phyloP scores from a whole-genome alignment of 2,888 invertebrate genomes.

The Calameuta idolon region DNA sequence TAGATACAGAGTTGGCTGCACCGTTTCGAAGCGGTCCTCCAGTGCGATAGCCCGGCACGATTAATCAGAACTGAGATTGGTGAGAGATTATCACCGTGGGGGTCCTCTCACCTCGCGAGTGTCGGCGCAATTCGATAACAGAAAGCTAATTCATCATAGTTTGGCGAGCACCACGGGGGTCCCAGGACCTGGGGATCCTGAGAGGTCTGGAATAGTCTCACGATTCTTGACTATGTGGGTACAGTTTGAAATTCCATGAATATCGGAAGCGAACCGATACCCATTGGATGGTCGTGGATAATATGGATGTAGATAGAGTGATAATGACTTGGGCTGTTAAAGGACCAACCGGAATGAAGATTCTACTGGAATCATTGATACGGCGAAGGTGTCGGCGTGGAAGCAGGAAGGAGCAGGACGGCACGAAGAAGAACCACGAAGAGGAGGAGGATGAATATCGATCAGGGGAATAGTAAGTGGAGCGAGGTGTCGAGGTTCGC shows the following conservation, averaged over 20 bases:
- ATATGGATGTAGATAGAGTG: background rate
- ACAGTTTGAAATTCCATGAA: background rate
- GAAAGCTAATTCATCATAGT: conserved; percentile 51
- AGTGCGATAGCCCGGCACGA: conserved; percentile 35
- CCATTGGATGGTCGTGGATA: background rate
- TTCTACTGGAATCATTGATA: background rate
- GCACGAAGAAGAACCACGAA: background rate
- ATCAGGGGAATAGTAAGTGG: conserved; percentile 2
- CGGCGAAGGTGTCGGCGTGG: background rate
- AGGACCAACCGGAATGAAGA: background rate
- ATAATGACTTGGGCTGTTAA: background rate
- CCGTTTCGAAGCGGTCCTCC: background rate
- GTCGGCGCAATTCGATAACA: conserved; percentile 44
- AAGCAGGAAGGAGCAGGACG: background rate
- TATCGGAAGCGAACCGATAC: background rate
- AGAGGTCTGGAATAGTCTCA: background rate
- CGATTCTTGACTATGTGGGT: background rate
- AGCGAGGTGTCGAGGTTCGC: conserved; percentile 7
- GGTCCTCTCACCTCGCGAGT: conserved; percentile 40
- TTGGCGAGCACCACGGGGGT: conserved; percentile 44
- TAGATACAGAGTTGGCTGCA: background rate
- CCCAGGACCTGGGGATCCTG: conserved; percentile 1
- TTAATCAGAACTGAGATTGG: conserved; percentile 48
- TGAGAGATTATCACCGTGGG: conserved; percentile 50
- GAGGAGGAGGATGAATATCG: background rate